Evolutionary conservation across 2,113 vertebrate species (phyloP).

Genomic region (Cyprinus carpio): DNA sequence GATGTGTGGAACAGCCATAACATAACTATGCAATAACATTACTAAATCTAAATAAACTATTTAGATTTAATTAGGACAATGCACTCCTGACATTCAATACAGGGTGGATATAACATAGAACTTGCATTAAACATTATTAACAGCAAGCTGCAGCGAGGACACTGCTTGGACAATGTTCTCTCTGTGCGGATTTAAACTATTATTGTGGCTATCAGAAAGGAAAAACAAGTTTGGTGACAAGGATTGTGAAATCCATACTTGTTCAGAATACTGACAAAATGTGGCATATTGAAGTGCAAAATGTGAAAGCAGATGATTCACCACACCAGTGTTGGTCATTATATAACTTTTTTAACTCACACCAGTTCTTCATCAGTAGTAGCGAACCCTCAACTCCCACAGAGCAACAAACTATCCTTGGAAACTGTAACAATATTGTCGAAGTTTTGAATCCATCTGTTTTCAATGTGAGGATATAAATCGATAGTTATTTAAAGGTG

Average conservation of each 20-base stretch:
- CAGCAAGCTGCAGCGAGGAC: neutral
- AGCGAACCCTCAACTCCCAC: neutral
- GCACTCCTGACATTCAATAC: neutral
- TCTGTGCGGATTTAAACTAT: neutral
- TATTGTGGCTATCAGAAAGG: neutral
- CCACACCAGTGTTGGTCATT: neutral
- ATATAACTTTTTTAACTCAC: neutral
- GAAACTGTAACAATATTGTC: neutral
- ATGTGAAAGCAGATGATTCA: neutral
- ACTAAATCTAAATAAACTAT: neutral
- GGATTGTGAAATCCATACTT: neutral
- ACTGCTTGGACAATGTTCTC: neutral
- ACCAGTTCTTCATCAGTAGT: neutral
- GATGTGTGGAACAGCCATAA: neutral
- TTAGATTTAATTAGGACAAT: neutral
- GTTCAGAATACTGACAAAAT: neutral
- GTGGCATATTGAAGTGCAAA: neutral
- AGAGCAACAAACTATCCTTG: neutral
- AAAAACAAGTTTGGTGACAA: neutral
- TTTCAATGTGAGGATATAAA: neutral
- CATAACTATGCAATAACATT: neutral
- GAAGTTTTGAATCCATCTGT: neutral
- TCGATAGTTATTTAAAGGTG: neutral
- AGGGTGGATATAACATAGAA: too few species aligned
- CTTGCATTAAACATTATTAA: neutral